Percentiles rank a stretch among this genome's conserved stretches.
phyloP scores from a whole-genome alignment of 1,140 invertebrate species.

The Meloidogyne floridensis region DNA sequence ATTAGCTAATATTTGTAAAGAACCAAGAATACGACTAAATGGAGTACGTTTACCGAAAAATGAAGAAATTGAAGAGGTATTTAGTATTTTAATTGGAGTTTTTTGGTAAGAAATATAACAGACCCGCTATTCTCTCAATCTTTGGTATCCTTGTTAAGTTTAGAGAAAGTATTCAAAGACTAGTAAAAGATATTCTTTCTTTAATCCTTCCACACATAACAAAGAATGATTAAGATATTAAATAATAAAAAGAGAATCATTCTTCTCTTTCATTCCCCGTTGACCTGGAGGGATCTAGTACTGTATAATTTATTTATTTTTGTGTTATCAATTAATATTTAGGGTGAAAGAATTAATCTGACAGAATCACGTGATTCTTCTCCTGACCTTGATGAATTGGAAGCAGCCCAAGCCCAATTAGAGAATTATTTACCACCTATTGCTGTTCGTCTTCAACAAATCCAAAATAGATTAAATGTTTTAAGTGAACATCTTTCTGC shows the following conservation, averaged over 20 bases:
- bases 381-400: constrained; percentile 51
- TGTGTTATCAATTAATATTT: neutral
- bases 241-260: no score
- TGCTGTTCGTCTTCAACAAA: constrained; percentile 50
- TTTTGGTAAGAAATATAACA: no score
- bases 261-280: no score
- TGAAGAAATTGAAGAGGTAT: neutral
- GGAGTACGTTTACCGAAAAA: constrained; percentile 12
- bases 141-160: no score
- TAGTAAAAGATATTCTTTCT: no score
- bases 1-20: constrained; percentile 18
- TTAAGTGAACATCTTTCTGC: constrained; percentile 38
- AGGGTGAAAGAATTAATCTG: neutral
- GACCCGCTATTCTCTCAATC: no score
- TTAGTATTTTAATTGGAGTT: no score
- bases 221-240: no score
- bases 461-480: constrained; percentile 40
- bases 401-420: constrained; percentile 38
- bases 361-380: constrained; percentile 34
- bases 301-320: no score
- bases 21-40: neutral
- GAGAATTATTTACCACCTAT: constrained; percentile 45
- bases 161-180: no score
- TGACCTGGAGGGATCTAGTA: no score
- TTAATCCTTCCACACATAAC: no score